phyloP scores from a whole-genome alignment of 2,888 invertebrate species.

The Diabrotica balteata region DNA sequence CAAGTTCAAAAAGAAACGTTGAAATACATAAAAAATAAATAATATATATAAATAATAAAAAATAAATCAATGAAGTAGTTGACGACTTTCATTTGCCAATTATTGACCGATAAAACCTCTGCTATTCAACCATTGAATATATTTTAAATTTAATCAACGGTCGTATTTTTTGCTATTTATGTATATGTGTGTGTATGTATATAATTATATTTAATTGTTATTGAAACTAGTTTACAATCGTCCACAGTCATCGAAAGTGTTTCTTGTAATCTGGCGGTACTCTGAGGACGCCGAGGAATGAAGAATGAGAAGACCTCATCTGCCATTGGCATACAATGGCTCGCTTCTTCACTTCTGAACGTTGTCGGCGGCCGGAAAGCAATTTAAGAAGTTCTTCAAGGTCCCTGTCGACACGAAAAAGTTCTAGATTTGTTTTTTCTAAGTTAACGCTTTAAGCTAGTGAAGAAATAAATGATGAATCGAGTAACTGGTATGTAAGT shows the following conservation, averaged over 20 bases:
- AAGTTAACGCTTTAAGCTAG: constrained; percentile 4
- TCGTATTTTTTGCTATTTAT: too few relatives aligned
- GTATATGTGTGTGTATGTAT: too few relatives aligned
- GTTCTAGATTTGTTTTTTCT: constrained; percentile 11
- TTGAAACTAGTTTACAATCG: background rate
- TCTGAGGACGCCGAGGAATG: constrained; percentile 3
- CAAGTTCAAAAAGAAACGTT: too few relatives aligned
- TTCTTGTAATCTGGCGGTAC: constrained; percentile 2
- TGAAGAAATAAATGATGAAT: constrained; percentile 7
- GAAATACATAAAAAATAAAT: too few relatives aligned
- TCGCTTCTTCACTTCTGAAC: constrained; percentile 1
- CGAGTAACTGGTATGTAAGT: constrained; percentile 4
- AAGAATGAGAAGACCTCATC: constrained; percentile 2
- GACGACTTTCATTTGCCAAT: too few relatives aligned
- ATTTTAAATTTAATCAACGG: too few relatives aligned
- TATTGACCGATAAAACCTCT: too few relatives aligned
- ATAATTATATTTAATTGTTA: too few relatives aligned
- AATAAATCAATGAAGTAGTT: too few relatives aligned
- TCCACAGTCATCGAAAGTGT: constrained; percentile 10
- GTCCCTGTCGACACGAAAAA: constrained; percentile 4
- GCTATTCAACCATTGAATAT: too few relatives aligned
- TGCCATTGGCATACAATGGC: constrained; percentile 1
- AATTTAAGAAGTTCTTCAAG: constrained; percentile 7
- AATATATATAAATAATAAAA: too few relatives aligned
- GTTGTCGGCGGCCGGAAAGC: constrained; percentile 8